Base-by-base conservation (phyloP, 2,888 invertebrate species). In the Diaprepes abbreviatus region DNA sequence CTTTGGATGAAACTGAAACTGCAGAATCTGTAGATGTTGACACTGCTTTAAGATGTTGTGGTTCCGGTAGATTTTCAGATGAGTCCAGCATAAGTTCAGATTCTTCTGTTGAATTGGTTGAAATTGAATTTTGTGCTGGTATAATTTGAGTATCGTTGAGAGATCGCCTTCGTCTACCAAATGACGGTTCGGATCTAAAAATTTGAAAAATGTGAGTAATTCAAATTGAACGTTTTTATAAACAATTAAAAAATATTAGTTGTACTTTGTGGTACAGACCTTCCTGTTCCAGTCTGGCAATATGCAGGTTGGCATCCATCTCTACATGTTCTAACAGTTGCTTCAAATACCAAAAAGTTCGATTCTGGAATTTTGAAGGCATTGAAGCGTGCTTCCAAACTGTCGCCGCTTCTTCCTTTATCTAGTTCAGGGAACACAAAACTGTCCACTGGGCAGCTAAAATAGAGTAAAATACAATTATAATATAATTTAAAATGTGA, bases 341-440 rank as follows among this genome's bases (percentile, higher is more conserved):
- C 96, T 84, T 96, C 96, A 79, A 96, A 96, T 0, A 73, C 73
- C 75, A 96, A 85, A 87, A 95, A 95, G 83, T 96, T 96, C 0
- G 96, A 96, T 85, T 96, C 96, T 0, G 96, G 96, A 74, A 96
- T 95, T 85, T 96, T 96, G 82, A 96, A 96, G 0, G 96, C 96
- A 83, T 96, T 95, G 83, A 96, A 96, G 78, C 95, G 88, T 0
- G 96, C 95, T 86, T 96, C 95, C 59, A 96, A 85, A 2, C 93
- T 94, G 79, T 95, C 95, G 0, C 94, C 93, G 77, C 90, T 94
- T 19, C 96, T 89, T 0, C 94, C 89, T 79, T 93, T 91, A 81
- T 95, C 95, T 75, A 96, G 83, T 80, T 95, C 94, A 0, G 96
- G 96, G 86, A 96, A 96, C 0, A 96, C 95, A 79, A 92, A 95